Evolutionary conservation across 2,888 invertebrate genomes (phyloP), one percentile per base, ranked within the genome.

Genomic region (Caenorhabditis macrosperma): DNA sequence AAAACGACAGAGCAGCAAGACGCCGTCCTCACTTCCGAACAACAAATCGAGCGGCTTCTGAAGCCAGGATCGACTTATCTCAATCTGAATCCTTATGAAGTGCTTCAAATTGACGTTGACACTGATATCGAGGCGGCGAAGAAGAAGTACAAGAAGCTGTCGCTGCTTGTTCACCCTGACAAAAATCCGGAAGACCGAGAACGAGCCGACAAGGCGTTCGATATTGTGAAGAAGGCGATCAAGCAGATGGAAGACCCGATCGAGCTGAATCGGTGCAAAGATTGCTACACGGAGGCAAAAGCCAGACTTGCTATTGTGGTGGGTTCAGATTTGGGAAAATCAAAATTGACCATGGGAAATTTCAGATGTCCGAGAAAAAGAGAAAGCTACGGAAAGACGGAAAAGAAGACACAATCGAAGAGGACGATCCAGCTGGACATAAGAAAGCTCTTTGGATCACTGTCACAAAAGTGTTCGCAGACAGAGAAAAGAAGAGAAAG

Each of bases 1-100:
- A 99, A 99, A 93, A 95, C 96, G 93, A 97, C 98, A 82, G 99
- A 99, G 92, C 95, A 96, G 92, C 93, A 96, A 87, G 99, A 99
- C 92, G 95, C 98, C 5, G 96, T 96, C 59, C 93, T 99, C 90
- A 99, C 98, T 48, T 95, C 97, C 26, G 94, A 94, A 91, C 97
- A 97, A 92, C 99, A 99, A 93, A 96, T 99, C 87, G 96, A 97
- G 84, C 93, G 99, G 88, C 93, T 99, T 78, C 93, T 97, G 72
- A 93, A 98, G 87, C 96, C 98, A 78, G 99, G 99, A 28, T 96
- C 97, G 0, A 97, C 98, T 12, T 99, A 99, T 92, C 95, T 98
- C 91, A 99, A 99, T 93, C 93, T 99, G 84, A 99, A 99, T 92
- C 98, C 98, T 1, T 93, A 92, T 89, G 93, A 93, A 90, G 93